Evolutionary conservation across 2,797 vertebrate genomes (phyloP).

Genomic region (Sciurus vulgaris): DNA sequence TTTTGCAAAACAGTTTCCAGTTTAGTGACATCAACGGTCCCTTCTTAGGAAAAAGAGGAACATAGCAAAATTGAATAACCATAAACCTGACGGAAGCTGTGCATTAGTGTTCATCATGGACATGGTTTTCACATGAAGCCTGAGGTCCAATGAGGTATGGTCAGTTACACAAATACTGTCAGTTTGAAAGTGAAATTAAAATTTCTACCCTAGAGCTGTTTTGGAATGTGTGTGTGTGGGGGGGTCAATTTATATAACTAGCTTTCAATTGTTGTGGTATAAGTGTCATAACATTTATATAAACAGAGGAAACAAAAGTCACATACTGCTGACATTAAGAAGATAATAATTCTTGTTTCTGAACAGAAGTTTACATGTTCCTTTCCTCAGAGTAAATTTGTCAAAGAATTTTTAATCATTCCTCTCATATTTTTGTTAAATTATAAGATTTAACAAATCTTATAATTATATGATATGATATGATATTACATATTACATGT

Average conservation of each 20-base stretch:
- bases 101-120: neutral
- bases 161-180: neutral
- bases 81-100: neutral
- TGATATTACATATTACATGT: no score
- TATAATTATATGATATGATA: no score
- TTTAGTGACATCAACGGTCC: neutral
- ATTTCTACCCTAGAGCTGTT: neutral
- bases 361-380: neutral
- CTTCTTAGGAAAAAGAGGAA: conserved; percentile 21
- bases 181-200: neutral
- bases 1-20: neutral
- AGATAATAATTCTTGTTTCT: neutral
- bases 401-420: neutral
- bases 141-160: neutral
- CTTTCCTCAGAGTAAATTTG: neutral
- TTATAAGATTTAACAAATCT: no score
- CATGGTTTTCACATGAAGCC: neutral
- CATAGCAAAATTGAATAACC: neutral
- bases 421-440: neutral
- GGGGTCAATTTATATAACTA: neutral
- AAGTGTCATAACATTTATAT: neutral
- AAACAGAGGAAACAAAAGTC: neutral
- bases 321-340: neutral
- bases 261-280: neutral
- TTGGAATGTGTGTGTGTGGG: neutral